phyloP scores from a whole-genome alignment of 2,797 vertebrate genomes.

The Furcifer pardalis region DNA sequence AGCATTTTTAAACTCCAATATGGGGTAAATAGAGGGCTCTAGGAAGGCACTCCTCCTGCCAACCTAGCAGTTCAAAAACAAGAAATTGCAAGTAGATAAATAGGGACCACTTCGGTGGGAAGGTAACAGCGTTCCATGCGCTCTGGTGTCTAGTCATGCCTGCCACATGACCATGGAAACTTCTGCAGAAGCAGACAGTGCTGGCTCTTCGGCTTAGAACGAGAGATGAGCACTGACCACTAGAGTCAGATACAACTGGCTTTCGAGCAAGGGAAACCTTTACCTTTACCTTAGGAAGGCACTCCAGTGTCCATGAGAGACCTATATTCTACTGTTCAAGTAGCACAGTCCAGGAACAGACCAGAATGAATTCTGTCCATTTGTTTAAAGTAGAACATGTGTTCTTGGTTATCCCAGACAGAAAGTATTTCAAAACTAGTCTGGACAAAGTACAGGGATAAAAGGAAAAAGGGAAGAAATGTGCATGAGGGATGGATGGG shows the following conservation, averaged over 20 bases:
- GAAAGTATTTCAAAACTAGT: constrained; percentile 33
- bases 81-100: no score
- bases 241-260: no score
- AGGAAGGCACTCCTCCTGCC: not conserved
- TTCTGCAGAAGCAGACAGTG: no score
- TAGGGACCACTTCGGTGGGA: no score
- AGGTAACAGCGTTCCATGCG: no score
- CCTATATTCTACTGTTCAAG: not conserved
- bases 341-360: constrained; percentile 16
- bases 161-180: no score
- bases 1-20: not conserved
- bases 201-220: no score
- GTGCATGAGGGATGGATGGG: not conserved
- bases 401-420: constrained; percentile 17
- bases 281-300: no score
- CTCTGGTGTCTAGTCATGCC: no score
- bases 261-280: no score
- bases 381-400: constrained; percentile 28
- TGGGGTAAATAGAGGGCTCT: not conserved
- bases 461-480: constrained; percentile 12
- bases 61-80: no score
- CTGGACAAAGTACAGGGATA: constrained; percentile 8
- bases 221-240: no score
- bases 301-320: not conserved
- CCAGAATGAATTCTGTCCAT: constrained; percentile 19